Base-by-base conservation (phyloP, 1,140 invertebrate genomes). In the Tenebrio molitor region DNA sequence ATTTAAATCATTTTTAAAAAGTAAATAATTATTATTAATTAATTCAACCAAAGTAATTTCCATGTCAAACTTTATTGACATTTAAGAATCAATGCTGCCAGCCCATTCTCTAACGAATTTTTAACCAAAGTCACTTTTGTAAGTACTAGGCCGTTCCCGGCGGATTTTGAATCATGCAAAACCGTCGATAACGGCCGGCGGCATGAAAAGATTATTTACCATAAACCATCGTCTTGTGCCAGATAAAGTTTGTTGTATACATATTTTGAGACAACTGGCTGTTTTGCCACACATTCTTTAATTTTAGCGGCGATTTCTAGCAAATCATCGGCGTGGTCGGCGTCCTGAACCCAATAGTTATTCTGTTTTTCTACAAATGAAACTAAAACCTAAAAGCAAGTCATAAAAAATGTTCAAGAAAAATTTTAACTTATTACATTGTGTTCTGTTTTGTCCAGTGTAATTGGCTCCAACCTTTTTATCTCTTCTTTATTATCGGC, bases 331-430 rank as follows among this genome's bases (percentile, higher is more conserved):
- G n/a, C 2, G 0, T 34, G 36, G 15, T 69, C 39, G 3, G 8
- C 68, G 6, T 73, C 17, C 14, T 69, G 46, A 3, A 21, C 71
- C 71, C 71, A 73, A n/a, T 21, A 39, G 16, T 17, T 62, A 17
- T 68, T 73, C 3, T 36, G 10, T 63, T 68, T 62, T 34, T 64
- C 71, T 15, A 62, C 15, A 63, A 50, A 17, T 12, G 33, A 15
- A 8, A 72, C 19, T 12, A 34, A 21, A 4, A 72, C 33, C 71
- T 72, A 41, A 63, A 70, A 33, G 4, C 8, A 64, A 8, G 8
- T 41, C 33, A 41, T 17, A 39, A n/a, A 19, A 23, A 58, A 19
- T 12, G 1, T 21, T 8, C n/a, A 14, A 64, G 1, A 25, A 42
- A 41, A 42, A 42, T 42, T 1, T 21, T 10, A 53, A 58, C 14